These are phyloP conservation scores for Xiphophorus couchianus DNA, from an alignment of 2,113 vertebrate genomes.

Conservation along the genomic window DNA sequence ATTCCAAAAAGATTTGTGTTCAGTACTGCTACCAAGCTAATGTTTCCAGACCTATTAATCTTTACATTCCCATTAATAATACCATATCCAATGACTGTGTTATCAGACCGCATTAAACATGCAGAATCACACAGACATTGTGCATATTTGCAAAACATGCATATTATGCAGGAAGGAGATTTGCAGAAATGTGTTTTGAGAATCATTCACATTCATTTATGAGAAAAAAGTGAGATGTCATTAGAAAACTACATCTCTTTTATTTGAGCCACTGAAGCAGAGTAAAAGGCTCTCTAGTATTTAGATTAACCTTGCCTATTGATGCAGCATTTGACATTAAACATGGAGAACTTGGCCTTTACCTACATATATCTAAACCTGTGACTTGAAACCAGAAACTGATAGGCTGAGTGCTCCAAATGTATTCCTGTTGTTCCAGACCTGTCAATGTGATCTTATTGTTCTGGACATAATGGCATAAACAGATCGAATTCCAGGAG, in stretches of 20 bases:
- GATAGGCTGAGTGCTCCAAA: slow-evolving; percentile 15
- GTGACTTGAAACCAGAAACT: not conserved
- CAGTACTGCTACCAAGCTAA: not conserved
- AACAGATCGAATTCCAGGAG: slow-evolving; percentile 45
- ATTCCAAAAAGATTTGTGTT: not conserved
- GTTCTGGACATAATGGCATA: slow-evolving; percentile 42
- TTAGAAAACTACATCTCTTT: slow-evolving; percentile 6
- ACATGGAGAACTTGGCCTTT: not conserved
- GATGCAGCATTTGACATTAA: not conserved
- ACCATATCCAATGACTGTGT: too few species aligned
- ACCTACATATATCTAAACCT: not conserved
- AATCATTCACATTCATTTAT: not conserved
- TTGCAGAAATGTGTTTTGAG: not conserved
- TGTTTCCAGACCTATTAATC: too few species aligned
- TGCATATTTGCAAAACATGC: not conserved
- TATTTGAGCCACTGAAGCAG: slow-evolving; percentile 6
- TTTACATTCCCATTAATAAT: too few species aligned
- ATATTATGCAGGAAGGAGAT: not conserved
- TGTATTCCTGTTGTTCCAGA: slow-evolving; percentile 18
- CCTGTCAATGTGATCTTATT: slow-evolving; percentile 44
- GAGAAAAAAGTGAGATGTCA: slow-evolving; percentile 4
- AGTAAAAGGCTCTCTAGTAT: not conserved
- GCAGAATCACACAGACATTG: not conserved
- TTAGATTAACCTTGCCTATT: not conserved
- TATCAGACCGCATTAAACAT: too few species aligned